Base-by-base conservation (phyloP, 2,797 vertebrate genomes). In the Clarias fuscus region DNA sequence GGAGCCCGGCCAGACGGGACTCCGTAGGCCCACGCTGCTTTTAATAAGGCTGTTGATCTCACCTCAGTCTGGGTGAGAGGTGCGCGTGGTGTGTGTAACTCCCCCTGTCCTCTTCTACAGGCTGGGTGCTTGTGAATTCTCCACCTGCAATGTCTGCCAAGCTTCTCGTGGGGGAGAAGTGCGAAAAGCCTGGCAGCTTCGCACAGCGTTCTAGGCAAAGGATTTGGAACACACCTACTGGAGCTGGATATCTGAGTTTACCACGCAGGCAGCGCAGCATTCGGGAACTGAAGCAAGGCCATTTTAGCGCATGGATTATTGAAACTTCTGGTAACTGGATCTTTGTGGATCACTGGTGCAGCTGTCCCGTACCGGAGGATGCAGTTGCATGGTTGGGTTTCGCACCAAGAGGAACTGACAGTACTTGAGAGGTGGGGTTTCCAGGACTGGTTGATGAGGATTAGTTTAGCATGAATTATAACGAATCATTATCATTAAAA, bases 21-120 rank as follows among this genome's bases (percentile, higher is more conserved):
- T 90, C 88, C 91, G 88, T 92, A 92, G 90, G 91, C 79, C 76
- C 75, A 88, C 83, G 85, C 86, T 90, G 90, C 83, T 90, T 92
- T 93, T 93, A 93, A 93, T 93, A 92, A 22, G 64, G 85, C 88
- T 87, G 84, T 84, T 85, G 85, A 86, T 89, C 85, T 87, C 67
- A 71, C 84, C 89, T 88, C 68, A 83, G 91, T 92, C 92, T 93
- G 92, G 72, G 83, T 84, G 72, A 84, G 83, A 84, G 64, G 37
- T 70, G 72, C 13, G 43, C 90, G 90, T 92, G 90, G 83, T 68
- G 89, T 85, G 89, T 85, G 78, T 91, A 92, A 90, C 92, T 91
- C 90, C 91, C 93, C 92, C 91, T 86, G 65, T 84, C 86, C 82
- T 87, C 70, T 87, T 88, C 84, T 86, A 82, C 84, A 87, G 82